Conservation (phyloP, 1,140 invertebrate genomes). For the Megalonaias nervosa region DNA sequence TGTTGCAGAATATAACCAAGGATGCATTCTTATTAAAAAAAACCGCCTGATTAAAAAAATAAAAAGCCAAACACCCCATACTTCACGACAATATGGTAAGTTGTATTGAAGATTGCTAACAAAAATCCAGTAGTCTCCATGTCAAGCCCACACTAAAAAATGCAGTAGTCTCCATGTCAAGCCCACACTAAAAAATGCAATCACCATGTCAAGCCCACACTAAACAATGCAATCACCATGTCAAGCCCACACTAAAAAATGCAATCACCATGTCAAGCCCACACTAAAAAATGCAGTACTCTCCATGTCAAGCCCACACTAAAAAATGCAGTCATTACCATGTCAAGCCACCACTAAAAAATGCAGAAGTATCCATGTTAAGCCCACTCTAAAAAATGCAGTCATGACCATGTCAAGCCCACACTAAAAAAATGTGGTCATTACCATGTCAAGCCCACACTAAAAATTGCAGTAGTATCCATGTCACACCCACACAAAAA, state of each 20-base stretch:
- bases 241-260: no score
- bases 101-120: no score
- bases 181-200: not conserved
- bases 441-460: not conserved
- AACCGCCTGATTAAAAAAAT: no score
- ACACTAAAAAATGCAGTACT: not conserved
- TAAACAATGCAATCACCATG: no score
- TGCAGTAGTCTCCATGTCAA: not conserved
- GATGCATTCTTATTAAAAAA: no score
- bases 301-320: not conserved
- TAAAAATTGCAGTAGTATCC: not conserved
- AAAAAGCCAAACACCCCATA: no score
- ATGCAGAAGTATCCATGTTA: not conserved
- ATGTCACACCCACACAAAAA: no score
- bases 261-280: not conserved
- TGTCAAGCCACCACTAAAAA: no score
- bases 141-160: not conserved
- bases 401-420: not conserved
- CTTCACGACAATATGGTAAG: no score
- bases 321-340: no score
- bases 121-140: not conserved
- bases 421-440: not conserved
- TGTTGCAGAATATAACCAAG: no score
- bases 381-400: not conserved
- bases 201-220: no score